These are phyloP conservation scores for Lordiphosa collinella DNA, from an alignment of 1,140 invertebrate genomes.

Conservation along the genomic window DNA sequence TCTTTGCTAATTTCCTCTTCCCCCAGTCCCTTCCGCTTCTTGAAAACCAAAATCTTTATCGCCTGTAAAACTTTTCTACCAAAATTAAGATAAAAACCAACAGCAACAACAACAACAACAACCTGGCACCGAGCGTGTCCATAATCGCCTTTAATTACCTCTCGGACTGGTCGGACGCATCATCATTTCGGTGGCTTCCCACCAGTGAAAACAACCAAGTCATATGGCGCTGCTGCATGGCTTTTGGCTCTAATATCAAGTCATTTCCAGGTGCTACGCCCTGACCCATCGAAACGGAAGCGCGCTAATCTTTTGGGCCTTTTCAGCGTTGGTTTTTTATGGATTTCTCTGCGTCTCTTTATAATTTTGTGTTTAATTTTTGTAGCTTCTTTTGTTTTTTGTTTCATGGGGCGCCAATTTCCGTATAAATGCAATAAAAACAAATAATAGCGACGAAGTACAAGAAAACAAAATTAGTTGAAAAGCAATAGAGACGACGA, in stretches of 20 bases:
- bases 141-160: slow-evolving; percentile 70
- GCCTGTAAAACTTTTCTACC: slow-evolving; percentile 25
- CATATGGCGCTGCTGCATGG: slow-evolving; percentile 14
- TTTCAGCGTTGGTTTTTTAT: slow-evolving; percentile 30
- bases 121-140: slow-evolving; percentile 52
- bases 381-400: slow-evolving; percentile 10
- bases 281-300: slow-evolving; percentile 42
- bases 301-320: slow-evolving; percentile 57
- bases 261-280: slow-evolving; percentile 40
- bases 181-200: slow-evolving; percentile 8
- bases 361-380: slow-evolving; percentile 62
- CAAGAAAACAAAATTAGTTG: slow-evolving; percentile 74
- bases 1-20: too few species aligned
- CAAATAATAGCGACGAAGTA: slow-evolving; percentile 71
- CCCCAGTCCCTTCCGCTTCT: too few species aligned
- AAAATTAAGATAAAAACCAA: slow-evolving; percentile 11
- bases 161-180: slow-evolving; percentile 22
- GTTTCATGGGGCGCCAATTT: slow-evolving; percentile 59
- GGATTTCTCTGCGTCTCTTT: slow-evolving; percentile 46
- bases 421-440: slow-evolving; percentile 77
- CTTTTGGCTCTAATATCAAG: slow-evolving; percentile 57
- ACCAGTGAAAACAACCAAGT: slow-evolving; percentile 4
- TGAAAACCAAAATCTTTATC: slow-evolving; percentile 37
- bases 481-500: slow-evolving; percentile 42
- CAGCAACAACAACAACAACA: background rate